phyloP scores from a whole-genome alignment of 2,888 invertebrate genomes.

The Teleogryllus oceanicus region DNA sequence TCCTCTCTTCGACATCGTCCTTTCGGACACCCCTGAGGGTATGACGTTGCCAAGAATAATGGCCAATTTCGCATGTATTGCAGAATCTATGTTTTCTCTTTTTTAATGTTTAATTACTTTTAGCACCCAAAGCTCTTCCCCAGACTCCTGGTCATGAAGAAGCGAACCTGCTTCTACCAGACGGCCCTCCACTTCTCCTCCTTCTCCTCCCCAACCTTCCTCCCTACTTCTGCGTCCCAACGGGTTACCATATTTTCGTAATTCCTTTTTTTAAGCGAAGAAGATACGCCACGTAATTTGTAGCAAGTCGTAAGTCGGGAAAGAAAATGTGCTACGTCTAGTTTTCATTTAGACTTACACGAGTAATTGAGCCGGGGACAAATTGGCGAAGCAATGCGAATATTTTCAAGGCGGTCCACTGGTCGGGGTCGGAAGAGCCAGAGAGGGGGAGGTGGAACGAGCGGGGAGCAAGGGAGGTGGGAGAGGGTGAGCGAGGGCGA shows the following conservation, averaged over 20 bases:
- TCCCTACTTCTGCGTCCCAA: constrained; percentile 25
- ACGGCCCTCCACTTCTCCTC: background rate
- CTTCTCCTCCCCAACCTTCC: background rate
- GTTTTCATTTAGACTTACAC: constrained; percentile 18
- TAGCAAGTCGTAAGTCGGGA: background rate
- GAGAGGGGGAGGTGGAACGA: too few relatives aligned
- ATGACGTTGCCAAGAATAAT: constrained; percentile 28
- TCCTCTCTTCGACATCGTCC: background rate
- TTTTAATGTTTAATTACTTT: constrained; percentile 37
- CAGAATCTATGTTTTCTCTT: constrained; percentile 35
- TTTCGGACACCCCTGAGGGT: constrained; percentile 30
- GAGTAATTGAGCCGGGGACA: constrained; percentile 1
- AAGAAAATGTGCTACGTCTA: constrained; percentile 4
- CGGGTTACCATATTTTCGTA: constrained; percentile 32
- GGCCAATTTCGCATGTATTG: constrained; percentile 33
- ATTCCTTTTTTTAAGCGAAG: constrained; percentile 30
- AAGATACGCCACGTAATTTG: background rate
- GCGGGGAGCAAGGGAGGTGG: too few relatives aligned
- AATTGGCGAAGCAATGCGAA: constrained; percentile 10
- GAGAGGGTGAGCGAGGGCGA: too few relatives aligned
- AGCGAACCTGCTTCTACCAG: background rate
- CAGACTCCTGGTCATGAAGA: constrained; percentile 22
- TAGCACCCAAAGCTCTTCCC: constrained; percentile 32
- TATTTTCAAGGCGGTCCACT: background rate
- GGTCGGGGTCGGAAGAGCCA: background rate